Base-by-base conservation (phyloP, 2,113 vertebrate species). In the Siphamia tubifer region DNA sequence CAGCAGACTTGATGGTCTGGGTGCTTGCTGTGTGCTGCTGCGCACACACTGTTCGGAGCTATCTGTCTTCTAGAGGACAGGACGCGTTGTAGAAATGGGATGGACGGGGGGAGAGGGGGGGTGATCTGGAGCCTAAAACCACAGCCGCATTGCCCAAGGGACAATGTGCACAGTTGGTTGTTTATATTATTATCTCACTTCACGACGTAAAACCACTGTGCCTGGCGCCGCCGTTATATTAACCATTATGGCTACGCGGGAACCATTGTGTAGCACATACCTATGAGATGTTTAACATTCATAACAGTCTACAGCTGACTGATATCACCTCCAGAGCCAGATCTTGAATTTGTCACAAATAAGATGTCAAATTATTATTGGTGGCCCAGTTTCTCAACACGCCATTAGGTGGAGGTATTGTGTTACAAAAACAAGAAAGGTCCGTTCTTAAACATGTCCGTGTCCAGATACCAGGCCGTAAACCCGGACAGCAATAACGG, bases 391-490 rank as follows among this genome's bases (percentile, higher is more conserved):
- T 74, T 19, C 24, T 10, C 0, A 0, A 7, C 0, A 20, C 5
- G 16, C 65, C 83, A 10, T 3, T 43, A 67, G 77, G 27, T 73
- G 77, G 60, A 61, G 56, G 38, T 48, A 42, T 58, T 56, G 30
- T 0, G 1, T 25, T 16, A n/a, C 4, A 7, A 19, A 25, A 45
- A 15, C 3, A 24, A 3, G 5, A 28, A 8, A 2, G 1, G 76
- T 68, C 35, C 39, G 39, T 43, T 15, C 15, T 19, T n/a, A 23
- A 66, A 16, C 52, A 20, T 4, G 31, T 81, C 56, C 47, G 53
- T 63, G 21, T 19, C 35, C 72, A 77, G 89, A 89, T 3, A 4
- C 1, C 23, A 4, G 4, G 31, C 48, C 2, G 0, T 8, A 1
- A 16, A 7, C 4, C 30, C 61, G 68, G 52, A 10, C 13, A 12